Conservation (phyloP, 2,888 invertebrate genomes). For the Selenia dentaria region DNA sequence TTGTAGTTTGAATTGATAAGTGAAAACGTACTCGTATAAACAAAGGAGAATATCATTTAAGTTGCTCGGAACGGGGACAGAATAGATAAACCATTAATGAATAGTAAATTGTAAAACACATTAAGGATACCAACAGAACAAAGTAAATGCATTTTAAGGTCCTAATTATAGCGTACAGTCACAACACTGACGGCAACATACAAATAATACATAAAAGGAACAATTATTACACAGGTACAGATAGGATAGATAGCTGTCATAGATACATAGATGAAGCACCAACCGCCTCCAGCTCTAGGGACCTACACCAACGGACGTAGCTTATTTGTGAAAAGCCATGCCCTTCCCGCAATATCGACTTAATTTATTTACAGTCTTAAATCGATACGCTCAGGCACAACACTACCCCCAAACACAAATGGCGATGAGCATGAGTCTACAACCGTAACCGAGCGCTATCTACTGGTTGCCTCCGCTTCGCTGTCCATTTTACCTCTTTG, state of each 20-base stretch:
- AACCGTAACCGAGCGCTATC: constrained; percentile 73
- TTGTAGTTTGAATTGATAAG: too few species aligned
- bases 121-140: not conserved
- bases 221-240: constrained; percentile 66
- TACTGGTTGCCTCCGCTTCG: constrained; percentile 53
- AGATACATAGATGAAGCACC: constrained; percentile 82
- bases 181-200: constrained; percentile 61
- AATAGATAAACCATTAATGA: constrained; percentile 14
- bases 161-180: constrained; percentile 62
- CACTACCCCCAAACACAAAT: constrained; percentile 60
- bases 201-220: constrained; percentile 58
- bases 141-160: too few species aligned
- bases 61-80: constrained; percentile 8
- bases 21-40: not conserved
- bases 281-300: constrained; percentile 71
- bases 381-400: constrained; percentile 40
- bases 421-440: constrained; percentile 73
- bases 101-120: not conserved
- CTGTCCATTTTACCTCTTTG: constrained; percentile 92
- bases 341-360: constrained; percentile 32
- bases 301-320: constrained; percentile 71
- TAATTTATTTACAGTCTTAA: constrained; percentile 32
- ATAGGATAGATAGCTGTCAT: constrained; percentile 60
- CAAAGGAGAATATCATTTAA: not conserved
- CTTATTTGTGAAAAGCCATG: constrained; percentile 45